Base-by-base conservation (phyloP, 2,888 invertebrate genomes). In the Coronaproctus castanopsis region DNA sequence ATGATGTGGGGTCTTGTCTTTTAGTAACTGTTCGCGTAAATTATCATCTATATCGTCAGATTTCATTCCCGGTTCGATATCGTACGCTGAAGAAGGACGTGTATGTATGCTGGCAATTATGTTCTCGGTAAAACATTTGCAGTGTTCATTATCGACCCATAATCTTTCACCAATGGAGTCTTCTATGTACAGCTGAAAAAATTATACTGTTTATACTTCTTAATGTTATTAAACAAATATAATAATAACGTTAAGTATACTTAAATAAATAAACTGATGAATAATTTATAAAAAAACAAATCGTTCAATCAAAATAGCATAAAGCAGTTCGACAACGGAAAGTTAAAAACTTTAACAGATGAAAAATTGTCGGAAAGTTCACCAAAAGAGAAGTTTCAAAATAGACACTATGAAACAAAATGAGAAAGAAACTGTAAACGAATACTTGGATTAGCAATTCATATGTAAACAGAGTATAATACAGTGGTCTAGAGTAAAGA, bases 121-220 rank as follows among this genome's bases (percentile, higher is more conserved):
- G 71, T 95, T 96, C 66, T 91, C 89, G 0, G 91, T 88, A 70
- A 95, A 86, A 21, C 85, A 83, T 68, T 86, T 85, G 70, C 93
- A 93, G 73, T 89, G 87, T 0, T 87, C 81, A 66, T 87, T 83
- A 70, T 96, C 96, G 21, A 95, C 89, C 91, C 96, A 96, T 65
- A 87, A 79, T 49, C 95, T 77, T 68, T 97, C 96, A 52, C 88
- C 90, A 1, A 92, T 75, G 0, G 93, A 89, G 75, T 97, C 96
- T 69, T 97, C 96, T 62, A 95, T 83, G 71, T 91, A 96, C 0
- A 89, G 79, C 82, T 88, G 67, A 3, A 73, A 70, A 62, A 58
- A 66, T 54, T 24, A 21, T n/a, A n/a, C n/a, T 51, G n/a, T n/a
- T 3, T 24, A 58, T 21, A 52, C 14, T 21, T 52, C 21, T 53